Percentiles rank a stretch among this genome's conserved stretches.
Evolutionary conservation across 2,797 vertebrate species (phyloP).

Genomic region (Aeoliscus strigatus): DNA sequence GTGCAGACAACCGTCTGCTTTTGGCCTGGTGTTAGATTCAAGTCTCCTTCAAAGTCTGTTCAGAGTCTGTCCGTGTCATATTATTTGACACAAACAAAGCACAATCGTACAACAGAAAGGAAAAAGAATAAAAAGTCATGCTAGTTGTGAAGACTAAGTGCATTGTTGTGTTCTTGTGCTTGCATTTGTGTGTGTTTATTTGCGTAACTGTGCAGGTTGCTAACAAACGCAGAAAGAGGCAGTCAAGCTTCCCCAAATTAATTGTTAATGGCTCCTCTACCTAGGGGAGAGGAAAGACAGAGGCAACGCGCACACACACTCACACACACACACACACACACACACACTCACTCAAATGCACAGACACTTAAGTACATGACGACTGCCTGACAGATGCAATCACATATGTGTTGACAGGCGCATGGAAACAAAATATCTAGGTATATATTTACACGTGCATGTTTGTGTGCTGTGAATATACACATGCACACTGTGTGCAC

Average conservation of each 20-base stretch:
- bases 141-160: background rate
- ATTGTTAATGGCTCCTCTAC: slow-evolving; percentile 68
- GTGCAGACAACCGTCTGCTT: slow-evolving; percentile 6
- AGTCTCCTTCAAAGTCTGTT: slow-evolving; percentile 3
- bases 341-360: slow-evolving; percentile 11
- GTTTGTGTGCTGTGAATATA: slow-evolving; percentile 7
- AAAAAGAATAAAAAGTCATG: slow-evolving; percentile 1
- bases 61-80: slow-evolving; percentile 5
- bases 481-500: background rate
- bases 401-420: slow-evolving; percentile 36
- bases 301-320: slow-evolving; percentile 6
- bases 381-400: slow-evolving; percentile 27
- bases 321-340: slow-evolving; percentile 12
- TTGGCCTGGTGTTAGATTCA: slow-evolving; percentile 2
- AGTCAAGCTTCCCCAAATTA: slow-evolving; percentile 50
- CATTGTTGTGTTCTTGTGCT: slow-evolving; percentile 3
- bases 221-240: slow-evolving; percentile 56
- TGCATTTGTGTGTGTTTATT: slow-evolving; percentile 8
- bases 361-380: slow-evolving; percentile 10
- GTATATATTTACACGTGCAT: slow-evolving; percentile 28
- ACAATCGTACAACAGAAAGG: background rate
- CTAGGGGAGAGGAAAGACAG: slow-evolving; percentile 38
- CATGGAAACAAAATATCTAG: slow-evolving; percentile 29
- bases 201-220: slow-evolving; percentile 22
- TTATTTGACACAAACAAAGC: slow-evolving; percentile 4